Percentiles rank a stretch among this genome's conserved stretches.
Conservation (phyloP, 2,797 vertebrate genomes). For the Hypotaenidia philippensis region DNA sequence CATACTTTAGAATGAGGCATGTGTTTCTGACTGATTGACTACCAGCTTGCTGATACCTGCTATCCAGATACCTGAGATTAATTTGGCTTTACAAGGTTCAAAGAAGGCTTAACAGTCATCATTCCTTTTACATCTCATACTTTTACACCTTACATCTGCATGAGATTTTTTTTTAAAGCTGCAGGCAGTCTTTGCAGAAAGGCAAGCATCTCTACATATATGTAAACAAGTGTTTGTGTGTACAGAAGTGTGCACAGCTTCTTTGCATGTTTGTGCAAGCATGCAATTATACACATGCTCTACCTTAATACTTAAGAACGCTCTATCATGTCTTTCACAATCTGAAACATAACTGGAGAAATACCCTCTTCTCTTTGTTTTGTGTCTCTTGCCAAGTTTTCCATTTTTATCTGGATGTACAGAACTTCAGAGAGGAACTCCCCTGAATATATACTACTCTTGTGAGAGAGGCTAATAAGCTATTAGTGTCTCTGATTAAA, state of each 20-base stretch:
- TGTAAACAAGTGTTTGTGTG: background rate
- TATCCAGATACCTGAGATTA: background rate
- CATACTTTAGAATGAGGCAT: background rate
- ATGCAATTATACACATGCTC: background rate
- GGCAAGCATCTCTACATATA: accelerated
- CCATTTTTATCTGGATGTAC: background rate
- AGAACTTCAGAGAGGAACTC: background rate
- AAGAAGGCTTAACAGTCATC: background rate
- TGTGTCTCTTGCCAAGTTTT: background rate
- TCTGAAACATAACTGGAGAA: background rate
- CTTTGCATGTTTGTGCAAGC: background rate
- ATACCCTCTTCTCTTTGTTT: background rate
- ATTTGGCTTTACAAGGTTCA: background rate
- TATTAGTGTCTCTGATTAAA: conserved; percentile 8
- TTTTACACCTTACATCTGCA: background rate
- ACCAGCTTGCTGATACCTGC: background rate
- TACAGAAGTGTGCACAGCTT: background rate
- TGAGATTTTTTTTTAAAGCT: background rate
- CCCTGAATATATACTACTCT: background rate
- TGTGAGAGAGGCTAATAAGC: background rate
- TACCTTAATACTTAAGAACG: background rate
- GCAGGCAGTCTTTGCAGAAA: background rate
- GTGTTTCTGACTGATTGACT: background rate
- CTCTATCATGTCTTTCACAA: background rate
- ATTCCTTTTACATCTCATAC: background rate